A percentile compares a stretch with the other conserved stretches of the same genome.
phyloP scores from a whole-genome alignment of 2,888 invertebrate species.

The Andrena minutula region DNA sequence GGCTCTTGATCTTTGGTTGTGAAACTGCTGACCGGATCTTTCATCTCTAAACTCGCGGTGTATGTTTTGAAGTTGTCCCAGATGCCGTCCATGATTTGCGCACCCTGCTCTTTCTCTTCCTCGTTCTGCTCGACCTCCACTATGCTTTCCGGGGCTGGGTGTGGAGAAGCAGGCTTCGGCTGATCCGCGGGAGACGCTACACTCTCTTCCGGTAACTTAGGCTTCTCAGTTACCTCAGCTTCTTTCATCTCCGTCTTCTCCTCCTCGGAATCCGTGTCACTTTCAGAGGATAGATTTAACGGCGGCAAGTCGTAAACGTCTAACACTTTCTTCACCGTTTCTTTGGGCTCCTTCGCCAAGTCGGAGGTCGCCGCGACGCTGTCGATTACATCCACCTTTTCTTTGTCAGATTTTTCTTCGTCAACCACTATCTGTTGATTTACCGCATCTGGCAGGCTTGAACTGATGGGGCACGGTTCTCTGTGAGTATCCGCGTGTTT shows the following conservation, averaged over 20 bases:
- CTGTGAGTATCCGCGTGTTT: conserved; percentile 90
- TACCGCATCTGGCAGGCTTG: conserved; percentile 21
- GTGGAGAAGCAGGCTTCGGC: conserved; percentile 68
- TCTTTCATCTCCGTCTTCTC: conserved; percentile 71
- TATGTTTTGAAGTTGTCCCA: conserved; percentile 93
- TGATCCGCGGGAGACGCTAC: conserved; percentile 66
- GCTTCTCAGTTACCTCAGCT: conserved; percentile 54
- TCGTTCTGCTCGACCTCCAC: conserved; percentile 79
- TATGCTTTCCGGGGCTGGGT: conserved; percentile 45
- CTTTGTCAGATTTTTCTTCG: conserved; percentile 43
- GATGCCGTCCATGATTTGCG: conserved; percentile 89
- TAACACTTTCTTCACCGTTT: conserved; percentile 85
- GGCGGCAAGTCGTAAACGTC: conserved; percentile 92
- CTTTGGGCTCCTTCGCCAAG: conserved; percentile 63
- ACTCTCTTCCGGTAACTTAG: conserved; percentile 73
- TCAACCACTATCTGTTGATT: conserved; percentile 68
- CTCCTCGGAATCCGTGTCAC: conserved; percentile 90
- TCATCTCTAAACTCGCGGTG: conserved; percentile 89
- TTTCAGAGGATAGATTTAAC: conserved; percentile 92
- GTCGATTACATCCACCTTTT: conserved; percentile 34
- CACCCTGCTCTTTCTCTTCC: conserved; percentile 86
- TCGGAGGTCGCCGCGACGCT: conserved; percentile 41
- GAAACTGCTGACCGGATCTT: conserved; percentile 55
- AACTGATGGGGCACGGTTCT: conserved; percentile 77
- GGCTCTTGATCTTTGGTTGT: conserved; percentile 67